Conservation (phyloP, 2,113 vertebrate genomes). For the Protobothrops flavoviridis region DNA sequence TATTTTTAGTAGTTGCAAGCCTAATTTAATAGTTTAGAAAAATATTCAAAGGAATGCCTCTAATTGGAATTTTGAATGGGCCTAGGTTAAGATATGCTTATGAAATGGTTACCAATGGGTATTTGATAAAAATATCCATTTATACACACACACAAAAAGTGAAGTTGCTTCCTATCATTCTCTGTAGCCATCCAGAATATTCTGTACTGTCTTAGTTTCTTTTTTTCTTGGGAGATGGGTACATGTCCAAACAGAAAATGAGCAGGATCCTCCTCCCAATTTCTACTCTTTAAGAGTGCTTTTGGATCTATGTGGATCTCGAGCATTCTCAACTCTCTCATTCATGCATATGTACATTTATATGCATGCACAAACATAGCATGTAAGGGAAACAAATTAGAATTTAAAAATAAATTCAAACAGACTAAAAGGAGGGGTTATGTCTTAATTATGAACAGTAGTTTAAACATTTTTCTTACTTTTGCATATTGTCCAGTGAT, state of each 20-base stretch:
- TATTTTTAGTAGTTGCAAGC: background rate
- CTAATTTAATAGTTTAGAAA: background rate
- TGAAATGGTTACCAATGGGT: background rate
- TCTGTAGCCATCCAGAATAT: background rate
- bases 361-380: background rate
- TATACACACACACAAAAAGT: background rate
- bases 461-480: conserved; percentile 34
- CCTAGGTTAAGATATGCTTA: background rate
- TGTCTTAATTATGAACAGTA: conserved; percentile 15
- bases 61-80: background rate
- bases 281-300: background rate
- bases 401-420: background rate
- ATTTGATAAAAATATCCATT: background rate
- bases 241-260: background rate
- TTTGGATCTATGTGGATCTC: background rate
- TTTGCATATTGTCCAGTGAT: conserved; percentile 40
- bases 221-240: background rate
- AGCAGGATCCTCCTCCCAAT: background rate
- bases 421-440: too few species aligned
- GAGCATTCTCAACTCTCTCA: background rate
- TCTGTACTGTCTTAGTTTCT: background rate
- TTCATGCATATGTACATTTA: background rate
- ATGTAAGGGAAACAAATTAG: background rate
- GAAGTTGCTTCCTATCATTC: background rate
- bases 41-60: background rate